A percentile compares a stretch with the other conserved stretches of the same genome.
Evolutionary conservation across 1,140 invertebrate genomes (phyloP).

Genomic region (Drosophila burlai): DNA sequence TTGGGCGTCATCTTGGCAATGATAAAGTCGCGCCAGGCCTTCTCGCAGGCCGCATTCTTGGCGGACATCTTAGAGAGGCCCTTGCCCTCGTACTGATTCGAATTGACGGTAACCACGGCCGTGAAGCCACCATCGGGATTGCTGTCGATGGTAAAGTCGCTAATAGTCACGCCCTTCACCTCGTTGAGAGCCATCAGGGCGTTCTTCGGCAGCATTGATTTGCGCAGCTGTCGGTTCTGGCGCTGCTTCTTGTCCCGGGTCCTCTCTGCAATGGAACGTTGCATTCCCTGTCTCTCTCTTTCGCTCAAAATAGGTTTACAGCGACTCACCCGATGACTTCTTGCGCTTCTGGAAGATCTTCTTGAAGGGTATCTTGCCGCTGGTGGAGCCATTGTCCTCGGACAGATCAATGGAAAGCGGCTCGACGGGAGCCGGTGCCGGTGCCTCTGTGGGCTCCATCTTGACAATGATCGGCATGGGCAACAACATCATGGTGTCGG

Average conservation of each 20-base stretch:
- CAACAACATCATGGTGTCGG: not conserved
- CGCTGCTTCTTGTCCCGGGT: constrained; percentile 87
- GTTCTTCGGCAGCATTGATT: constrained; percentile 91
- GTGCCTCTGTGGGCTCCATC: constrained; percentile 13
- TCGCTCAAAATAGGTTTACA: not conserved
- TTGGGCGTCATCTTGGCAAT: constrained; percentile 88
- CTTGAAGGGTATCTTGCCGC: constrained; percentile 78
- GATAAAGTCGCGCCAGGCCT: constrained; percentile 89
- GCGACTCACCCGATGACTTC: constrained; percentile 78
- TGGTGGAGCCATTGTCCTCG: constrained; percentile 34
- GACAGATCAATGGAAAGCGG: constrained; percentile 10
- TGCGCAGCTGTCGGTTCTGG: constrained; percentile 89
- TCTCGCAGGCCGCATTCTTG: constrained; percentile 90
- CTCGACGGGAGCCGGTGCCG: not conserved
- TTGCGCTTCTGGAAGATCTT: constrained; percentile 82
- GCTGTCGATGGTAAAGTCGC: constrained; percentile 79
- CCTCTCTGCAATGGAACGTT: constrained; percentile 47
- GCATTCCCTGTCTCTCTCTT: not conserved
- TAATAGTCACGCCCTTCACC: constrained; percentile 87
- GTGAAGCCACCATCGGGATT: constrained; percentile 76
- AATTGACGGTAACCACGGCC: constrained; percentile 78
- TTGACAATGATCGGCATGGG: constrained; percentile 45
- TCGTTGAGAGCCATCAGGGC: constrained; percentile 95
- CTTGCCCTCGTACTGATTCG: constrained; percentile 76
- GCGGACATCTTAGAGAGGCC: constrained; percentile 86